Base-by-base conservation (phyloP, 2,888 invertebrate species). In the Tinea trinotella region DNA sequence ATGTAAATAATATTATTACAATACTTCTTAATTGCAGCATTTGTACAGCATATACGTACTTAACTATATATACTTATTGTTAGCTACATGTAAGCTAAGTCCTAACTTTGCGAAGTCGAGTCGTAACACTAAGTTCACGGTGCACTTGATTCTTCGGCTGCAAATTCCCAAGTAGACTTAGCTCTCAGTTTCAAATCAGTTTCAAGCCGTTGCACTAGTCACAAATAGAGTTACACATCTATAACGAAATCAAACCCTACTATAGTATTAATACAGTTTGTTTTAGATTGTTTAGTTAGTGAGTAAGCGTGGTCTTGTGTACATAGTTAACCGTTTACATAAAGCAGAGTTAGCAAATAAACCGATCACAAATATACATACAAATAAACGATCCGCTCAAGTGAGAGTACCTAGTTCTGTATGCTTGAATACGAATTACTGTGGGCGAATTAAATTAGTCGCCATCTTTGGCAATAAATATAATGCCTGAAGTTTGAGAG, bases 131-230 rank as follows among this genome's bases (percentile, higher is more conserved):
- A 49, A 49, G 50, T 50, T 50, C 50, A 50, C 24, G 50, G 24
- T 50, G 50, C 50, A 24, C 50, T 50, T 50, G 50, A 50, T 50
- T 50, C 50, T 50, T 50, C 24, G 50, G 15, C 24, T 50, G 24
- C 50, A 50, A 50, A 50, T 50, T 24, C 50, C 15, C 50, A 50
- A 50, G 24, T 50, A 24, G 50, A 50, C 50, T 50, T 50, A 50
- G 50, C 24, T 50, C 19, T 49, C 24, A 50, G 50, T 24, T 50
- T 50, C 22, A 18, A 24, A 50, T 50, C 50, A 24, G 50, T 50
- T 50, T 50, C 24, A 22, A 24, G 46, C 46, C n/a, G 40, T 40
- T 40, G 40, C 15, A 40, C 13, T 3, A 1, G 13, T 2, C 40
- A 13, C 13, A 12, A 13, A 7, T 40, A 13, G 6, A 13, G 40